A percentile compares a stretch with the other conserved stretches of the same genome.
These are phyloP conservation scores for Malthinus flaveolus DNA, from an alignment of 2,888 invertebrate species.

Conservation along the genomic window DNA sequence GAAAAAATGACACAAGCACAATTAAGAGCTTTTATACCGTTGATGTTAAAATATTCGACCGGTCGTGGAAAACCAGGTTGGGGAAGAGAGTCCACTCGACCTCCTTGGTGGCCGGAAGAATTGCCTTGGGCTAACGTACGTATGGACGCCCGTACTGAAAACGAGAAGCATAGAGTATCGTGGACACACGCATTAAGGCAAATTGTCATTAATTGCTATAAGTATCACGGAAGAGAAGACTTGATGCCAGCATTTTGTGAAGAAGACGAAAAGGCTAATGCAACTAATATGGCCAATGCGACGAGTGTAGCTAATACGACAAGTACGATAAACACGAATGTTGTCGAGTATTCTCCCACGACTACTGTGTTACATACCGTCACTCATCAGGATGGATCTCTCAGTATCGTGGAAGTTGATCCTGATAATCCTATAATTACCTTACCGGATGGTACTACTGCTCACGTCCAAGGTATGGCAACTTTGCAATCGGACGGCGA, in stretches of 20 bases:
- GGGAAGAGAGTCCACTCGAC: slow-evolving; percentile 89
- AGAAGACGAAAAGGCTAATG: slow-evolving; percentile 79
- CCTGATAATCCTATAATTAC: slow-evolving; percentile 92
- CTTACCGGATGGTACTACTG: slow-evolving; percentile 92
- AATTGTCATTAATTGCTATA: slow-evolving; percentile 96
- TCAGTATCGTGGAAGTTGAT: slow-evolving; percentile 93
- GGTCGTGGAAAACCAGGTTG: slow-evolving; percentile 92
- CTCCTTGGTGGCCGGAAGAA: slow-evolving; percentile 94
- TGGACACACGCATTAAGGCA: slow-evolving; percentile 93
- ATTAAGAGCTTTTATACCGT: slow-evolving; percentile 87
- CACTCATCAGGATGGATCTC: slow-evolving; percentile 94
- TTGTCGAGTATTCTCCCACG: slow-evolving; percentile 65
- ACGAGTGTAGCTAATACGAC: slow-evolving; percentile 53
- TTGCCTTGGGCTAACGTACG: slow-evolving; percentile 94
- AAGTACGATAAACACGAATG: slow-evolving; percentile 57
- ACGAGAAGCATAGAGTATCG: slow-evolving; percentile 92
- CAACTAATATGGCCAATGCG: slow-evolving; percentile 59
- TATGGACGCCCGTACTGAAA: slow-evolving; percentile 89
- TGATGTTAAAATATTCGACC: slow-evolving; percentile 94
- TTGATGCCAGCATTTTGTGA: slow-evolving; percentile 89
- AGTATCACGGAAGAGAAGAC: slow-evolving; percentile 95
- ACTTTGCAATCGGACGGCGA: slow-evolving; percentile 45
- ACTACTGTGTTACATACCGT: slow-evolving; percentile 93
- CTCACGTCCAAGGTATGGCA: slow-evolving; percentile 84
- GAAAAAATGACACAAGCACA: slow-evolving; percentile 97